A percentile compares a stretch with the other conserved stretches of the same genome.
These are phyloP conservation scores for Lipotes vexillifer DNA, from an alignment of 2,113 vertebrate genomes.

Conservation along the genomic window DNA sequence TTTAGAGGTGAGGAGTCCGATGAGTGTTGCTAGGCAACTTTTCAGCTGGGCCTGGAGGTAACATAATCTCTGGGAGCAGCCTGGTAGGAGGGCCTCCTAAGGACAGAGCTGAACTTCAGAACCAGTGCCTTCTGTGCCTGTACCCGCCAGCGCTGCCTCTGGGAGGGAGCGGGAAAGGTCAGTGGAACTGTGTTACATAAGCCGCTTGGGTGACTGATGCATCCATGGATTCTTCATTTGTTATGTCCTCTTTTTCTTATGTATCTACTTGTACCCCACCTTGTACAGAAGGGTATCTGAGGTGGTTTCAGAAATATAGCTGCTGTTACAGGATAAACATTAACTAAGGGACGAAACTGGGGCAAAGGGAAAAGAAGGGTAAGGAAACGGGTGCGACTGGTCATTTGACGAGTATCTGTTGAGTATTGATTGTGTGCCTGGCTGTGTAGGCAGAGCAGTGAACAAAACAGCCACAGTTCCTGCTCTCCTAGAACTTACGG, in stretches of 20 bases:
- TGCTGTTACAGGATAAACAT: background rate
- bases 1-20: background rate
- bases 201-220: background rate
- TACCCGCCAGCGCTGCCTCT: background rate
- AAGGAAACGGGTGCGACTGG: background rate
- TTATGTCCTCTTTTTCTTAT: background rate
- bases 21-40: slow-evolving; percentile 66
- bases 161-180: background rate
- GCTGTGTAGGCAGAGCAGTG: background rate
- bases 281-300: background rate
- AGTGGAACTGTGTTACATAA: background rate
- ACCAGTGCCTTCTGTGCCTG: background rate
- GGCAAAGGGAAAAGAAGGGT: background rate
- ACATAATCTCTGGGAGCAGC: slow-evolving; percentile 42
- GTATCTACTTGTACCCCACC: background rate
- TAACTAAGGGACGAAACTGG: background rate
- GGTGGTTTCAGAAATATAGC: background rate
- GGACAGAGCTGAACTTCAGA: slow-evolving; percentile 42
- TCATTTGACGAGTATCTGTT: background rate
- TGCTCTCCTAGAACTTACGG: background rate
- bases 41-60: slow-evolving; percentile 24
- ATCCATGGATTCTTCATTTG: background rate
- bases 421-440: rapidly evolving
- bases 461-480: background rate
- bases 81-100: background rate